phyloP scores from a whole-genome alignment of 2,888 invertebrate genomes.

The Nesidiocoris tenuis region DNA sequence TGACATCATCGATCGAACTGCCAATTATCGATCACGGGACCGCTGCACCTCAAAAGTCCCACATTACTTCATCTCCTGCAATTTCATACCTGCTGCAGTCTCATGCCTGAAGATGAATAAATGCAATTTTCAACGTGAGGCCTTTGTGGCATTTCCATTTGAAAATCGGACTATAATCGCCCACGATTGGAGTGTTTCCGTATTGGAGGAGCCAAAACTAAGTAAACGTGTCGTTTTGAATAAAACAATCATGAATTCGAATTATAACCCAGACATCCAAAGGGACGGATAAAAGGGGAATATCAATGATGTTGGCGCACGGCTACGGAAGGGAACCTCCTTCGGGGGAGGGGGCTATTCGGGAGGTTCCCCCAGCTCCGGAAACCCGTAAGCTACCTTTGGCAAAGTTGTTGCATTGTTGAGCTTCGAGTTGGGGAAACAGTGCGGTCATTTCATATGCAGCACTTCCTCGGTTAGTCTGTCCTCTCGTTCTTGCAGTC shows the following conservation, averaged over 20 bases:
- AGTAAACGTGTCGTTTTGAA: not conserved
- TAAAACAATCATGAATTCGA: not conserved
- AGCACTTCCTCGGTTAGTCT: slow-evolving; percentile 9
- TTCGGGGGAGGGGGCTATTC: not conserved
- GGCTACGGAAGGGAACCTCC: not conserved
- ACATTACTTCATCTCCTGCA: too few species aligned
- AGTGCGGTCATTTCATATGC: slow-evolving; percentile 43
- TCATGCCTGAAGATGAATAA: too few species aligned
- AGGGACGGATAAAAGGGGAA: slow-evolving; percentile 3
- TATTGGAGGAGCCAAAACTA: too few species aligned
- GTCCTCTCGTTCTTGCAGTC: not conserved
- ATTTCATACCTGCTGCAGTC: too few species aligned
- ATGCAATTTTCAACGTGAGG: too few species aligned
- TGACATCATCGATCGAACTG: too few species aligned
- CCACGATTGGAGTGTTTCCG: too few species aligned
- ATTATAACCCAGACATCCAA: not conserved
- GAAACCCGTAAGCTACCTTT: slow-evolving; percentile 1
- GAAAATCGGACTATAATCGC: too few species aligned
- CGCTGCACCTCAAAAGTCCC: too few species aligned
- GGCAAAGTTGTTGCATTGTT: slow-evolving; percentile 36
- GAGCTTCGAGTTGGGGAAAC: slow-evolving; percentile 32
- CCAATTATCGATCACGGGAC: too few species aligned
- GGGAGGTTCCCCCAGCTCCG: not conserved
- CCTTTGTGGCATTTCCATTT: too few species aligned
- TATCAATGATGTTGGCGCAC: slow-evolving; percentile 17